These are phyloP conservation scores for Himantopus leucocephalus DNA, from an alignment of 2,113 vertebrate species.

Conservation along the genomic window DNA sequence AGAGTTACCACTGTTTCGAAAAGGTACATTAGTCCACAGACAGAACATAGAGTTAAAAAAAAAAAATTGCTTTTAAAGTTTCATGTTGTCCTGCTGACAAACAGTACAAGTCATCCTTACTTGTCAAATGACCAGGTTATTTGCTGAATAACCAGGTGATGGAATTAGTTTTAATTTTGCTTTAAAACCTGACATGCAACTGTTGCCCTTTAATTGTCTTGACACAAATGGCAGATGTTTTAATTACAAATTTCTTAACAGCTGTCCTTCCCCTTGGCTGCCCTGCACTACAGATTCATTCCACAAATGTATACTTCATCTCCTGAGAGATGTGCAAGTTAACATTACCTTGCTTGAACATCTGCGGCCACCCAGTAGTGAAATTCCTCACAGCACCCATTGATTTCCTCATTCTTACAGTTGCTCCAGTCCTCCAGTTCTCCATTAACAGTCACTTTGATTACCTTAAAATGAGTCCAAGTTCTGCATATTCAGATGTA, in stretches of 20 bases:
- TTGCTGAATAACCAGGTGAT: background rate
- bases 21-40: background rate
- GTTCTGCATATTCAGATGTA: background rate
- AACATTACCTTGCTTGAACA: background rate
- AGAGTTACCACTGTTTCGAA: background rate
- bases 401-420: background rate
- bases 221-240: background rate
- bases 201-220: conserved; percentile 16
- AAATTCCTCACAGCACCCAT: background rate
- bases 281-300: background rate
- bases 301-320: background rate
- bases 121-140: background rate
- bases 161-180: background rate
- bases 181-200: background rate
- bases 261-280: background rate
- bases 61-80: background rate
- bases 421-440: background rate
- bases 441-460: background rate
- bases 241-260: conserved; percentile 9
- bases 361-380: background rate
- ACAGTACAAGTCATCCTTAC: background rate
- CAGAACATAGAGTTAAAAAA: background rate
- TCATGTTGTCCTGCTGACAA: background rate
- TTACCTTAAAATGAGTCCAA: background rate
- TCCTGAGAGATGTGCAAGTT: background rate